Percentiles rank a stretch among this genome's conserved stretches.
phyloP scores from a whole-genome alignment of 2,113 vertebrate genomes.

The Pseudopipra pipra region DNA sequence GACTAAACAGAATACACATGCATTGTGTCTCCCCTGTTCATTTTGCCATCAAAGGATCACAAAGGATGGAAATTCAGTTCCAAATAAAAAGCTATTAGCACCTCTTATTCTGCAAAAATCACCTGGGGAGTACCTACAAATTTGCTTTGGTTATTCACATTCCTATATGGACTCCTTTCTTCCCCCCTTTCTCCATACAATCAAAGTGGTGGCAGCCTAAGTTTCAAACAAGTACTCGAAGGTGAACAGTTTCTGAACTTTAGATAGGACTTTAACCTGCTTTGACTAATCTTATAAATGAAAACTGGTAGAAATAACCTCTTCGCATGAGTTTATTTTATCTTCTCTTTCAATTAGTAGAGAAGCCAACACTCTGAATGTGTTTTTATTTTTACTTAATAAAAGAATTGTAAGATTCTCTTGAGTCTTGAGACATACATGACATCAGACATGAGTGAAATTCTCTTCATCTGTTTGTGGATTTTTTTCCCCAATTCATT shows the following conservation, averaged over 20 bases:
- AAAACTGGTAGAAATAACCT: not conserved
- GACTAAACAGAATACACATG: not conserved
- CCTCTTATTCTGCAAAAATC: not conserved
- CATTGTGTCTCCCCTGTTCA: not conserved
- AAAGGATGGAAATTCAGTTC: not conserved
- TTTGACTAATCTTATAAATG: not conserved
- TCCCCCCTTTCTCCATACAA: not conserved
- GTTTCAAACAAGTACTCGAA: not conserved
- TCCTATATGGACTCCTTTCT: fast-evolving
- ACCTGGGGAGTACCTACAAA: not conserved
- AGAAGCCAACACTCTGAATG: not conserved
- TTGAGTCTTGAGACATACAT: not conserved
- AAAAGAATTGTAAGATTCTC: not conserved
- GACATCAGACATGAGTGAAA: not conserved
- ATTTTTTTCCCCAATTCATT: not conserved
- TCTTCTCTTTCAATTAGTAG: slow-evolving; percentile 13
- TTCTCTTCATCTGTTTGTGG: not conserved
- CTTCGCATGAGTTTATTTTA: not conserved
- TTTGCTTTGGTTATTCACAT: not conserved
- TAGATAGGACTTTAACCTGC: not conserved
- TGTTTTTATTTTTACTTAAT: not conserved
- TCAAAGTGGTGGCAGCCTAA: not conserved
- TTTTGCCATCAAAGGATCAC: not conserved
- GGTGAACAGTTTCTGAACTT: not conserved
- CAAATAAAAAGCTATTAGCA: not conserved